Percentiles rank a stretch among this genome's conserved stretches.
phyloP scores from a whole-genome alignment of 2,113 vertebrate genomes.

The Corythoichthys haematopterus region DNA sequence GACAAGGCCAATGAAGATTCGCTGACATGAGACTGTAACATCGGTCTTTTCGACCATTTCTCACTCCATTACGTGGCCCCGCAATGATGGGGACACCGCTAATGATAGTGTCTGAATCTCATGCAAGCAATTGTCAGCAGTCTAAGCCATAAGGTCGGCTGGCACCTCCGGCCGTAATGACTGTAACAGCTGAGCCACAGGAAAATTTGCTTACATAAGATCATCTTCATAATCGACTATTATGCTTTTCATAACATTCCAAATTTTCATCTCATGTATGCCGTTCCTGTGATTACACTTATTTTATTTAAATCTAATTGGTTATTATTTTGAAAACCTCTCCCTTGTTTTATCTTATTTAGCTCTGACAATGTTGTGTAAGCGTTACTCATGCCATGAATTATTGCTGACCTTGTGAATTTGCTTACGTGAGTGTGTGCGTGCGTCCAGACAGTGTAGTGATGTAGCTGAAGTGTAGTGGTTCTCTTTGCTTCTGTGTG shows the following conservation, averaged over 20 bases:
- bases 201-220: conserved; percentile 22
- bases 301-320: conserved; percentile 27
- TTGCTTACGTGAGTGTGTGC: conserved; percentile 41
- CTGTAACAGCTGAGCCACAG: conserved; percentile 23
- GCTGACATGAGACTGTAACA: conserved; percentile 21
- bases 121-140: conserved; percentile 21
- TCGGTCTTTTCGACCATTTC: conserved; percentile 39
- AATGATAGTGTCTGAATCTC: conserved; percentile 30
- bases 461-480: conserved; percentile 56
- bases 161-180: conserved; percentile 34
- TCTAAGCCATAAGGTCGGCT: conserved; percentile 50
- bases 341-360: conserved; percentile 24
- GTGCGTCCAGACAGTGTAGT: conserved; percentile 49
- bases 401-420: conserved; percentile 53
- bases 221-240: conserved; percentile 24
- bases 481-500: conserved; percentile 37
- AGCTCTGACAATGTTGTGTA: conserved; percentile 53
- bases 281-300: conserved; percentile 50
- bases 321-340: conserved; percentile 28
- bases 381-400: conserved; percentile 61
- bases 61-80: conserved; percentile 35
- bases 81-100: conserved; percentile 19
- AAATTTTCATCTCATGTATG: conserved; percentile 46
- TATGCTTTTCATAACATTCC: conserved; percentile 53
- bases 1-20: conserved; percentile 9